phyloP scores from a whole-genome alignment of 1,140 invertebrate species.

The Drosophila nasuta region DNA sequence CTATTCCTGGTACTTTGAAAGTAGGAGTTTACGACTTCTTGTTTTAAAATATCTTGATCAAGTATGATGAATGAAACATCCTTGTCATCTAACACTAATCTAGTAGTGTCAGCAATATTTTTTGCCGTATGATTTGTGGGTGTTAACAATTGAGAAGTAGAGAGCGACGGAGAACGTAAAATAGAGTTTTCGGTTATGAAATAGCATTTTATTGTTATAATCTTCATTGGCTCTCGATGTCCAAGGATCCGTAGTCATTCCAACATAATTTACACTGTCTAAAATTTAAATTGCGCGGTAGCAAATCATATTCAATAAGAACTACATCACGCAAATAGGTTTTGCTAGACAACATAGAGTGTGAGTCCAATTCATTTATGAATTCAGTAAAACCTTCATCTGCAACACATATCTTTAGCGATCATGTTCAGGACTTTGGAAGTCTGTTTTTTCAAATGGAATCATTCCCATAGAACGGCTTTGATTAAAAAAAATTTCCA shows the following conservation, averaged over 20 bases:
- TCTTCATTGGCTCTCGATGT: background rate
- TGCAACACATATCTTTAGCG: too few species aligned
- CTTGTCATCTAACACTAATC: constrained; percentile 1
- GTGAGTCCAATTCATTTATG: too few species aligned
- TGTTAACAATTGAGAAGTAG: background rate
- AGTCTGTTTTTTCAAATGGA: too few species aligned
- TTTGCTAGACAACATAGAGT: too few species aligned
- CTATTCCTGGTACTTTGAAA: background rate
- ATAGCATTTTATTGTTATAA: background rate
- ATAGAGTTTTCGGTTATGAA: background rate
- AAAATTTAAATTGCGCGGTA: too few species aligned
- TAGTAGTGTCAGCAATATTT: background rate
- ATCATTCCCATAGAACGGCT: too few species aligned
- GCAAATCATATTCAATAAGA: too few species aligned
- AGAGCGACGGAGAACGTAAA: background rate
- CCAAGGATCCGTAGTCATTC: background rate
- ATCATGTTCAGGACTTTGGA: too few species aligned
- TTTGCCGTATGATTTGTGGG: background rate
- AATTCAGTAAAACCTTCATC: too few species aligned
- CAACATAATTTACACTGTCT: background rate
- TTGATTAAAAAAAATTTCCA: too few species aligned
- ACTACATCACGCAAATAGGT: too few species aligned
- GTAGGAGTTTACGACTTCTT: background rate
- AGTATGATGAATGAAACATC: background rate
- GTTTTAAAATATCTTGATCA: background rate